Conservation (phyloP, 2,113 vertebrate species). For the Chauna torquata region DNA sequence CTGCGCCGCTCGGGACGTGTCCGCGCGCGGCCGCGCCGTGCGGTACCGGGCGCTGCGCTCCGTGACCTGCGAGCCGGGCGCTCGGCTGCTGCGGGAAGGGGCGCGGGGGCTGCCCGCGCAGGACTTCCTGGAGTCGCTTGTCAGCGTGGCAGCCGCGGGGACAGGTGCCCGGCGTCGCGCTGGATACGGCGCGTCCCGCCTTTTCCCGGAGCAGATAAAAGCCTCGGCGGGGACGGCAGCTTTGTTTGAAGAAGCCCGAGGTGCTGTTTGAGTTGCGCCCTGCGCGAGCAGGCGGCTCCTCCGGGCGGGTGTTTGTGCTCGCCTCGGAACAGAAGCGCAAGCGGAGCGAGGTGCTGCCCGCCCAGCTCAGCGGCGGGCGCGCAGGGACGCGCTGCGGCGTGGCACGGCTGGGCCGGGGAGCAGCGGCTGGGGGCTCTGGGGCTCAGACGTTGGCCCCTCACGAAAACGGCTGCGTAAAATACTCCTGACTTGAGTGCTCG, state of each 20-base stretch:
- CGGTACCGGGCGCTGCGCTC: no score
- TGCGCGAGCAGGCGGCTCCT: fast-evolving
- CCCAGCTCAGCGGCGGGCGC: background rate
- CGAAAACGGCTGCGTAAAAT: fast-evolving
- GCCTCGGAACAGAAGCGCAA: background rate
- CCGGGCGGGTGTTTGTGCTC: background rate
- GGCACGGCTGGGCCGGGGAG: background rate
- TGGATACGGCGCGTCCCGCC: background rate
- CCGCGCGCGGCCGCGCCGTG: no score
- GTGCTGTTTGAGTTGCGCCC: fast-evolving
- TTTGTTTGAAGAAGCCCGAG: background rate
- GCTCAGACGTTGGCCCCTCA: fast-evolving
- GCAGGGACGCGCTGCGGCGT: fast-evolving
- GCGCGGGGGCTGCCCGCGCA: no score
- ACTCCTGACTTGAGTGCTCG: fast-evolving
- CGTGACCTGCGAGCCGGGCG: background rate
- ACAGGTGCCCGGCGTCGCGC: background rate
- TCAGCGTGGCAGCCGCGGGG: background rate
- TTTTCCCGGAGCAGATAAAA: background rate
- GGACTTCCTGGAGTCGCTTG: background rate
- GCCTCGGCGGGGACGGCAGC: background rate
- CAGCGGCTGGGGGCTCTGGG: fast-evolving
- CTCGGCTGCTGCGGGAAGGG: background rate
- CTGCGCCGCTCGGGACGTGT: no score
- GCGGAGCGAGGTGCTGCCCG: background rate